phyloP scores from a whole-genome alignment of 2,797 vertebrate genomes.

The Menidia menidia region DNA sequence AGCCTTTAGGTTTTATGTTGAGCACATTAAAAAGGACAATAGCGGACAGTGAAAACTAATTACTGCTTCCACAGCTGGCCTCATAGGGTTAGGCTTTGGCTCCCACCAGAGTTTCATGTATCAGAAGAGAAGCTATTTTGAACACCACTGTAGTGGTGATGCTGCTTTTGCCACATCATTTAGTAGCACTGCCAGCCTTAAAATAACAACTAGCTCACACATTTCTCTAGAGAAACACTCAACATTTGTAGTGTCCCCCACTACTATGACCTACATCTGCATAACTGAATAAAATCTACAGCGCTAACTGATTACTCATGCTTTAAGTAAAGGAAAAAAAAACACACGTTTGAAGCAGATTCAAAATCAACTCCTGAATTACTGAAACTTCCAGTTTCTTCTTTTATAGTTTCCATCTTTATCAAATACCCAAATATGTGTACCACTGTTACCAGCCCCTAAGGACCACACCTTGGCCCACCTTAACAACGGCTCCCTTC shows the following conservation, averaged over 20 bases:
- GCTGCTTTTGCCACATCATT: constrained; percentile 23
- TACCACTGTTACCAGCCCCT: constrained; percentile 29
- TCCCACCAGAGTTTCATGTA: too few species aligned
- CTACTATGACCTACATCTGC: constrained; percentile 53
- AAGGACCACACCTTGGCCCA: constrained; percentile 27
- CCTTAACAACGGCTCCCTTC: constrained; percentile 49
- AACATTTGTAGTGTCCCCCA: constrained; percentile 28
- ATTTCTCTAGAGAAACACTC: constrained; percentile 41
- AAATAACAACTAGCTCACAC: constrained; percentile 21
- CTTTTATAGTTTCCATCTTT: background rate
- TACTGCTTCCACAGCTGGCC: too few species aligned
- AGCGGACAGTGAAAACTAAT: too few species aligned
- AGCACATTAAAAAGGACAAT: too few species aligned
- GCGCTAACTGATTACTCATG: constrained; percentile 50
- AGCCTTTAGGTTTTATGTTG: too few species aligned
- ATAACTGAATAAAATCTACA: constrained; percentile 35
- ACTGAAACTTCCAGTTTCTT: background rate
- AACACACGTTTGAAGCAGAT: constrained; percentile 6
- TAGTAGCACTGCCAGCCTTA: constrained; percentile 22
- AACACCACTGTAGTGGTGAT: too few species aligned
- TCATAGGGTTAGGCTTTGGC: too few species aligned
- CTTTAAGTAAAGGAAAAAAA: constrained; percentile 18
- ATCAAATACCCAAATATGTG: constrained; percentile 10
- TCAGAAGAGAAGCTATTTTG: too few species aligned
- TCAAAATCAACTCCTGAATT: constrained; percentile 1